These are phyloP conservation scores for Oriolus oriolus DNA, from an alignment of 2,113 vertebrate genomes.

Conservation along the genomic window DNA sequence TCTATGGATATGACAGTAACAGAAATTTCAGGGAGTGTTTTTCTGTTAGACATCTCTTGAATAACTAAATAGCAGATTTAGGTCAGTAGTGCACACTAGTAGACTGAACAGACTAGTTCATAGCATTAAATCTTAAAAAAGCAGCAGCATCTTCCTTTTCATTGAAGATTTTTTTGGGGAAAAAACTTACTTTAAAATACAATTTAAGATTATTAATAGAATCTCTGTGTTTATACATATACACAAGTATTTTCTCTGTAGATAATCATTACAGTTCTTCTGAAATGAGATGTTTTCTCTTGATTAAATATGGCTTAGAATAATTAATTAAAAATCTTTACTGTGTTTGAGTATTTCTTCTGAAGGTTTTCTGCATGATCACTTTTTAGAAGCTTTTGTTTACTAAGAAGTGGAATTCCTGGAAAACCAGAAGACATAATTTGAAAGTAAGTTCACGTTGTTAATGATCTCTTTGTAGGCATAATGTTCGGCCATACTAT, in stretches of 20 bases:
- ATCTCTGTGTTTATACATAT: not conserved
- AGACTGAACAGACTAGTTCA: not conserved
- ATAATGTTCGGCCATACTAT: not conserved
- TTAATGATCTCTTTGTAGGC: not conserved
- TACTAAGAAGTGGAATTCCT: not conserved
- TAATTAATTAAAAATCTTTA: slow-evolving; percentile 6
- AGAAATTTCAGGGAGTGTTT: not conserved
- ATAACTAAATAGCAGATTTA: not conserved
- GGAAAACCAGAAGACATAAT: not conserved
- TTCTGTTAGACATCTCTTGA: not conserved
- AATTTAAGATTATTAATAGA: not conserved
- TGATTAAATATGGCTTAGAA: slow-evolving; percentile 27
- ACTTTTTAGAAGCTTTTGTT: not conserved
- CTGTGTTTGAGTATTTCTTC: not conserved
- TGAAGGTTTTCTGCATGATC: not conserved
- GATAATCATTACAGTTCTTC: slow-evolving; percentile 40
- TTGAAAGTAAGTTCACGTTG: not conserved
- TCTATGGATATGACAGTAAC: not conserved
- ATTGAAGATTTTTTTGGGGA: not conserved
- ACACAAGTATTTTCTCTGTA: not conserved
- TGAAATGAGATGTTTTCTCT: not conserved
- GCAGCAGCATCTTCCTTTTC: not conserved
- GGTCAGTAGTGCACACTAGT: not conserved
- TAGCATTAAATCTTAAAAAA: not conserved
- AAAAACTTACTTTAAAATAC: not conserved